These are phyloP conservation scores for Lepidochitona cinerea DNA, from an alignment of 2,888 invertebrate species.

Conservation along the genomic window DNA sequence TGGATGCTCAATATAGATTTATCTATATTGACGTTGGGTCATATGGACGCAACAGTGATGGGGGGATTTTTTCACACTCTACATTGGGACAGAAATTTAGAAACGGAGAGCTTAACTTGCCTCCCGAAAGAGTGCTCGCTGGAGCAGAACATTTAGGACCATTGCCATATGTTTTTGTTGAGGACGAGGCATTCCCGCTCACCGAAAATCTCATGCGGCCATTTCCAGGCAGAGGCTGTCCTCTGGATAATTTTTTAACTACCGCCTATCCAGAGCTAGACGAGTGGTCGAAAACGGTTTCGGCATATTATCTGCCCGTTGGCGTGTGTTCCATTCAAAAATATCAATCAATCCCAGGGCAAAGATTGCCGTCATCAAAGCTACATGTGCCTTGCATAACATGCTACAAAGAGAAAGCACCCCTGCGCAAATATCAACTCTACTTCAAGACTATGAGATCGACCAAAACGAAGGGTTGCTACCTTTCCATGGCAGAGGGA, in stretches of 20 bases:
- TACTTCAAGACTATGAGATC: neutral
- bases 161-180: conserved; percentile 35
- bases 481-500: neutral
- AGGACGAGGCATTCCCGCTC: conserved; percentile 45
- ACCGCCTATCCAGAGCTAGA: conserved; percentile 10
- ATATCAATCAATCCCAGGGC: neutral
- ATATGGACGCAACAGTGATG: conserved; percentile 61
- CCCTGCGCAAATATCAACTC: neutral
- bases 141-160: neutral
- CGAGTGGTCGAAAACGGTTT: neutral
- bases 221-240: neutral
- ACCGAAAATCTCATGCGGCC: conserved; percentile 26
- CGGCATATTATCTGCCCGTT: neutral
- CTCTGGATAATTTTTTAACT: conserved; percentile 10
- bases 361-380: neutral
- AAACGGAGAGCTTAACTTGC: conserved; percentile 8
- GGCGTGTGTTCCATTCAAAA: neutral
- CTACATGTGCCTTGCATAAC: conserved; percentile 1
- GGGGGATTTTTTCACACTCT: conserved; percentile 45
- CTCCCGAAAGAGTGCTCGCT: conserved; percentile 15
- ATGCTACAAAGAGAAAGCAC: neutral
- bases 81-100: neutral
- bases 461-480: neutral
- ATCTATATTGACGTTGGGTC: conserved; percentile 60
- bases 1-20: conserved; percentile 67